phyloP scores from a whole-genome alignment of 2,888 invertebrate species.

The Macropis europaea region DNA sequence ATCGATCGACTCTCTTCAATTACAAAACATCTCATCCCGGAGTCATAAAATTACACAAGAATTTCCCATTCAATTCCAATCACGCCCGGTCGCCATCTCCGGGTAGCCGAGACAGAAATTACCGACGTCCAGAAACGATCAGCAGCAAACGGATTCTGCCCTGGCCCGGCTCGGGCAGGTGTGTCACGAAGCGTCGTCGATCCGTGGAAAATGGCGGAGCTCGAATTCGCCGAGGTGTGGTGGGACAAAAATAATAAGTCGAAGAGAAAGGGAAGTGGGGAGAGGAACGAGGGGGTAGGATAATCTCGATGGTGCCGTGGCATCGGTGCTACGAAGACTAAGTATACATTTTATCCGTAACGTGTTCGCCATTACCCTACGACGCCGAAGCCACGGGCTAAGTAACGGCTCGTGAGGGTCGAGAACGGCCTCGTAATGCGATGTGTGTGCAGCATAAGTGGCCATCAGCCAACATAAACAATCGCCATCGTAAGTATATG shows the following conservation, averaged over 20 bases:
- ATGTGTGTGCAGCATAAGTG: slow-evolving; percentile 79
- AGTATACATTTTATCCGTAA: slow-evolving; percentile 80
- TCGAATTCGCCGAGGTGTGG: slow-evolving; percentile 30
- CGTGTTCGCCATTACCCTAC: slow-evolving; percentile 80
- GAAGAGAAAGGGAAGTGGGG: background rate
- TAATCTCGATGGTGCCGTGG: slow-evolving; percentile 60
- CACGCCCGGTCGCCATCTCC: no score
- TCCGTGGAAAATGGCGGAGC: slow-evolving; percentile 35
- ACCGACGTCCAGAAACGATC: background rate
- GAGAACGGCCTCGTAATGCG: slow-evolving; percentile 72
- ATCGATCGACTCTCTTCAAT: background rate
- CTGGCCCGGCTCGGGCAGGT: slow-evolving; percentile 26
- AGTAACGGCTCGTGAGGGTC: slow-evolving; percentile 73
- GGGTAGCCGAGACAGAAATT: background rate
- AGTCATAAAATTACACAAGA: background rate
- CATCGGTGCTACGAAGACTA: slow-evolving; percentile 70
- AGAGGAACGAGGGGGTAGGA: slow-evolving; percentile 14
- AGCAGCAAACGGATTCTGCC: background rate
- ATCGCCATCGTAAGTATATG: slow-evolving; percentile 79
- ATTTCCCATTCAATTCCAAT: background rate
- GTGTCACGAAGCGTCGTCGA: slow-evolving; percentile 29
- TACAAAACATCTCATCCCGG: background rate
- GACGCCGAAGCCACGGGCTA: slow-evolving; percentile 76
- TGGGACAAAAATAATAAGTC: background rate
- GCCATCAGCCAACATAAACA: slow-evolving; percentile 80